These are phyloP conservation scores for Agonopterix arenella DNA, from an alignment of 2,888 invertebrate genomes.

Conservation along the genomic window DNA sequence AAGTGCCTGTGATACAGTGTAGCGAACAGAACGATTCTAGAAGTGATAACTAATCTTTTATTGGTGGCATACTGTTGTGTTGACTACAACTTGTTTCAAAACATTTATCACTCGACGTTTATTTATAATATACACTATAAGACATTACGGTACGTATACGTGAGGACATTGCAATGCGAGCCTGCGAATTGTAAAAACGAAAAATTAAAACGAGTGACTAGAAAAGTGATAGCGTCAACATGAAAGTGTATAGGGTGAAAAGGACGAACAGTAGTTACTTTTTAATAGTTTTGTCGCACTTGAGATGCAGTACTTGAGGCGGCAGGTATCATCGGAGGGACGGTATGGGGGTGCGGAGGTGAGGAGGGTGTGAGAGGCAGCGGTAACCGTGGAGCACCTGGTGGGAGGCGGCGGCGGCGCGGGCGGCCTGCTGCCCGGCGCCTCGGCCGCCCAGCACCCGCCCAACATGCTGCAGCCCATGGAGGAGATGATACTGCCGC, in stretches of 20 bases:
- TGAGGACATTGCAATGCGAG: neutral
- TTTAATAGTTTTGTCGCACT: slow-evolving; percentile 48
- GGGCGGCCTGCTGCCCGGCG: slow-evolving; percentile 80
- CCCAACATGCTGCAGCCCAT: slow-evolving; percentile 80
- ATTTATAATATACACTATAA: slow-evolving; percentile 6
- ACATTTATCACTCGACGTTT: slow-evolving; percentile 25
- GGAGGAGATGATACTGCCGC: slow-evolving; percentile 84
- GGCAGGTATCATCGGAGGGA: slow-evolving; percentile 21
- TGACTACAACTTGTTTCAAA: slow-evolving; percentile 53
- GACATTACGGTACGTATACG: neutral
- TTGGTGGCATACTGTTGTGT: slow-evolving; percentile 20
- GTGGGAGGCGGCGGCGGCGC: slow-evolving; percentile 85
- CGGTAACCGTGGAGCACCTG: slow-evolving; percentile 83
- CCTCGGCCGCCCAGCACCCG: slow-evolving; percentile 77
- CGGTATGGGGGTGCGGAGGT: slow-evolving; percentile 53
- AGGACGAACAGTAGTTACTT: slow-evolving; percentile 62
- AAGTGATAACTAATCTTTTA: neutral
- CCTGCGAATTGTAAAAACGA: neutral
- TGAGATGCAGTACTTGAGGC: slow-evolving; percentile 60
- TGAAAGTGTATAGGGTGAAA: slow-evolving; percentile 51
- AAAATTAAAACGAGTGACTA: slow-evolving; percentile 7
- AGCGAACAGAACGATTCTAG: neutral
- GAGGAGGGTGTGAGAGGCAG: slow-evolving; percentile 25
- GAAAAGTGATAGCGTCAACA: slow-evolving; percentile 32
- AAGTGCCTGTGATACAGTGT: neutral